phyloP scores from a whole-genome alignment of 2,888 invertebrate species.

The Heliconius charithonia region DNA sequence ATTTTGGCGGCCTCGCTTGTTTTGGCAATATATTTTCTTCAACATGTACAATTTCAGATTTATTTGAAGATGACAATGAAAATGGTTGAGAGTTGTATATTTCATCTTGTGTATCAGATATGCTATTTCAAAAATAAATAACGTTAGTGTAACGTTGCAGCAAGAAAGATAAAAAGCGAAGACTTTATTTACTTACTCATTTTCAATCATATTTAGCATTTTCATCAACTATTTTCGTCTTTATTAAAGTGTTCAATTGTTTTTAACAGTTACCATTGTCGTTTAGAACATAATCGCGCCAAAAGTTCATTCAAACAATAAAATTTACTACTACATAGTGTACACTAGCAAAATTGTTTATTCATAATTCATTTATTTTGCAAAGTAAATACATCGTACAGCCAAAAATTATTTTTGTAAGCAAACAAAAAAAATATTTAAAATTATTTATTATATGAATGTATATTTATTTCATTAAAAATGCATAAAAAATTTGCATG shows the following conservation, averaged over 20 bases:
- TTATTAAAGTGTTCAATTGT: background rate
- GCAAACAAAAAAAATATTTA: no score
- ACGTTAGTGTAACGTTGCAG: background rate
- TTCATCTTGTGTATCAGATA: constrained; percentile 54
- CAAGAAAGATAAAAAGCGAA: background rate
- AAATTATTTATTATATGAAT: no score
- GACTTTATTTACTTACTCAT: constrained; percentile 12
- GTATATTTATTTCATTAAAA: no score
- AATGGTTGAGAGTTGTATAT: constrained; percentile 70
- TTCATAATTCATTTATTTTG: background rate
- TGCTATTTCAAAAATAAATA: background rate
- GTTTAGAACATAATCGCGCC: background rate
- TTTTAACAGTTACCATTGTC: background rate
- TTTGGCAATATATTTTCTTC: constrained; percentile 8
- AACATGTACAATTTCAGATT: constrained; percentile 34
- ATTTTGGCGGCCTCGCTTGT: constrained; percentile 58
- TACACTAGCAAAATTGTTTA: background rate
- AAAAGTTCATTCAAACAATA: background rate
- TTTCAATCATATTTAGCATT: constrained; percentile 1
- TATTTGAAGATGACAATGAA: constrained; percentile 61
- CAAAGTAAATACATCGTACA: background rate
- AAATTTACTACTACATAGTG: no score
- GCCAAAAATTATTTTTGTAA: background rate
- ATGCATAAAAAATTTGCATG: no score
- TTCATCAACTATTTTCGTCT: background rate